Conservation (phyloP, 2,797 vertebrate genomes). For the Phataginus tricuspis region DNA sequence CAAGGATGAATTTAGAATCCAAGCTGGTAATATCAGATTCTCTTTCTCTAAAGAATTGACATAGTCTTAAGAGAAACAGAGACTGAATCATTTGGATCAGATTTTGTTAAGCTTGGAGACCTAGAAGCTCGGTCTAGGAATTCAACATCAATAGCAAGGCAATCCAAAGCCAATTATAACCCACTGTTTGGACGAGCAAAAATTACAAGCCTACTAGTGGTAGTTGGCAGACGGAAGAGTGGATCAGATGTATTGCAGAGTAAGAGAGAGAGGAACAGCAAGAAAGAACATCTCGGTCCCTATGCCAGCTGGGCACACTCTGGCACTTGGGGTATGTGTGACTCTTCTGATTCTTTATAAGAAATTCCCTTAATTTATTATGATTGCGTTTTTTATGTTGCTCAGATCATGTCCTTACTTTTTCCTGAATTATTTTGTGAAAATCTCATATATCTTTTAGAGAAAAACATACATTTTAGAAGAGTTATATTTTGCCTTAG, state of each 20-base stretch:
- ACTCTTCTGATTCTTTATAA: background rate
- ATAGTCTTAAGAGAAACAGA: background rate
- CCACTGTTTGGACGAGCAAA: background rate
- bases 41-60: slow-evolving; percentile 37
- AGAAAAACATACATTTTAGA: background rate
- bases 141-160: background rate
- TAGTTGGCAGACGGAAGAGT: background rate
- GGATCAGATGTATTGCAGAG: background rate
- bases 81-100: background rate
- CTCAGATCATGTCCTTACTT: background rate
- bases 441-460: slow-evolving; percentile 17
- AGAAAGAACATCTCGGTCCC: background rate
- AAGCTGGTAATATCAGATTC: background rate
- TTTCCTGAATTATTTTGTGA: background rate
- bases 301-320: background rate
- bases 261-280: background rate
- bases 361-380: background rate
- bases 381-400: background rate
- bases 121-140: background rate
- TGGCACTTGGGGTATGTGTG: background rate
- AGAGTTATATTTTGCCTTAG: background rate
- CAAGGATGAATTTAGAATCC: background rate
- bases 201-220: background rate
- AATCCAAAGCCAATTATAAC: background rate
- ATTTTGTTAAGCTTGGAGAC: background rate